These are phyloP conservation scores for Nectonema munidae DNA, from an alignment of 2,888 invertebrate genomes.

Conservation along the genomic window DNA sequence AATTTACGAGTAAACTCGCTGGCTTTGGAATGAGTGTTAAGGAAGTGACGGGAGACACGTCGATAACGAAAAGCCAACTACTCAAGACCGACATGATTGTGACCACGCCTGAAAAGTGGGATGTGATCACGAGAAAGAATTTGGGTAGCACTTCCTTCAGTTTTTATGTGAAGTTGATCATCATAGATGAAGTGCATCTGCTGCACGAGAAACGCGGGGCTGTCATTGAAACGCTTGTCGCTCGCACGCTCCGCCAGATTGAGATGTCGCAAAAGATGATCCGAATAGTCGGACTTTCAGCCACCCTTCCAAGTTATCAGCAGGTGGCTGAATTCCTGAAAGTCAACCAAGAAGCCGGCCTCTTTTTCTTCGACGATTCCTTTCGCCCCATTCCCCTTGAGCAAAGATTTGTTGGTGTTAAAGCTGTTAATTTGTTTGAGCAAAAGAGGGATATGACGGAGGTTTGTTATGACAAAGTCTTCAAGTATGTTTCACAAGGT, in stretches of 20 bases:
- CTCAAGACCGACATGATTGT: slow-evolving; percentile 74
- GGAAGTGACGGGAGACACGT: slow-evolving; percentile 92
- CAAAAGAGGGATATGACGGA: slow-evolving; percentile 47
- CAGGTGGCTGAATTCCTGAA: slow-evolving; percentile 73
- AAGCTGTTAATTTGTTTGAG: slow-evolving; percentile 32
- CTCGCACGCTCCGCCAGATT: slow-evolving; percentile 53
- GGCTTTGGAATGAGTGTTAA: slow-evolving; percentile 46
- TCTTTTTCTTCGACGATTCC: slow-evolving; percentile 34
- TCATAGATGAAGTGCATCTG: slow-evolving; percentile 82
- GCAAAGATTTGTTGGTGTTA: slow-evolving; percentile 57
- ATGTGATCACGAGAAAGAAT: slow-evolving; percentile 69
- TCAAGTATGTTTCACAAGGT: slow-evolving; percentile 47
- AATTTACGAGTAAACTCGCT: slow-evolving; percentile 47
- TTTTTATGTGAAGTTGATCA: slow-evolving; percentile 56
- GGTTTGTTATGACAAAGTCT: slow-evolving; percentile 61
- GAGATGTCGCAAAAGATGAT: slow-evolving; percentile 40
- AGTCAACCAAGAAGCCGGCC: slow-evolving; percentile 45
- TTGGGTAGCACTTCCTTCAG: slow-evolving; percentile 52
- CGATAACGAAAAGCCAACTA: slow-evolving; percentile 65
- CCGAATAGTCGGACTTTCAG: slow-evolving; percentile 72
- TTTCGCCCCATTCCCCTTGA: slow-evolving; percentile 76
- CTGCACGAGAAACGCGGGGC: slow-evolving; percentile 85
- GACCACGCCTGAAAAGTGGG: slow-evolving; percentile 98
- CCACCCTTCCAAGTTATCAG: slow-evolving; percentile 78
- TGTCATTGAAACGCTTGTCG: slow-evolving; percentile 79